Conservation (phyloP, 2,888 invertebrate genomes). For the Temnothorax rugatulus region DNA sequence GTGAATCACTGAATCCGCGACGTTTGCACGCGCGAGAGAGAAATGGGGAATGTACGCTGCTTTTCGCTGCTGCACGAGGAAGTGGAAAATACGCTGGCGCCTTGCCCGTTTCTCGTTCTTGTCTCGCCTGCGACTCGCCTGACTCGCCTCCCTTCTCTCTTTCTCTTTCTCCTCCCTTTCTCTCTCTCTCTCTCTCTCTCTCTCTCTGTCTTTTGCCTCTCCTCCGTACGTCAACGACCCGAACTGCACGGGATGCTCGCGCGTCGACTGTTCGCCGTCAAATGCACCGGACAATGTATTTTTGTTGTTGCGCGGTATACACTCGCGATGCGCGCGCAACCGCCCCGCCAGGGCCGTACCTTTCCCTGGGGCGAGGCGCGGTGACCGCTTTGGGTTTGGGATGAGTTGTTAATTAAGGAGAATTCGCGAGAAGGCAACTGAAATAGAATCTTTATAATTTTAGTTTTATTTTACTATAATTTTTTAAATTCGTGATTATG, state of each 20-base stretch:
- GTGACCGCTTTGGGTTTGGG: neutral
- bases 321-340: slow-evolving; percentile 70
- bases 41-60: neutral
- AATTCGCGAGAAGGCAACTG: neutral
- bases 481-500: too few relatives aligned
- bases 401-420: neutral
- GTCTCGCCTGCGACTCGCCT: neutral
- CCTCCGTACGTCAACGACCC: slow-evolving; percentile 35
- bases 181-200: neutral
- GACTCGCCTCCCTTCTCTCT: neutral
- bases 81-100: slow-evolving; percentile 1
- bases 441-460: neutral
- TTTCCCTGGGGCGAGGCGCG: neutral
- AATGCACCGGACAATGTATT: slow-evolving; percentile 70
- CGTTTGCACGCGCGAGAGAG: neutral
- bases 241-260: slow-evolving; percentile 42
- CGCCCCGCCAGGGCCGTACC: slow-evolving; percentile 55
- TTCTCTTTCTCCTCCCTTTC: neutral
- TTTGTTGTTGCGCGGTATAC: slow-evolving; percentile 65
- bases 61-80: neutral
- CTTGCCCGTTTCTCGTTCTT: neutral
- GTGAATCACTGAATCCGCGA: slow-evolving; percentile 21
- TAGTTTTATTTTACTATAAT: neutral
- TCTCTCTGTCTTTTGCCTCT: neutral
- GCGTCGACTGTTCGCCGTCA: slow-evolving; percentile 67